Percentiles rank a stretch among this genome's conserved stretches.
Conservation (phyloP, 2,888 invertebrate genomes). For the Catocala fraxini region DNA sequence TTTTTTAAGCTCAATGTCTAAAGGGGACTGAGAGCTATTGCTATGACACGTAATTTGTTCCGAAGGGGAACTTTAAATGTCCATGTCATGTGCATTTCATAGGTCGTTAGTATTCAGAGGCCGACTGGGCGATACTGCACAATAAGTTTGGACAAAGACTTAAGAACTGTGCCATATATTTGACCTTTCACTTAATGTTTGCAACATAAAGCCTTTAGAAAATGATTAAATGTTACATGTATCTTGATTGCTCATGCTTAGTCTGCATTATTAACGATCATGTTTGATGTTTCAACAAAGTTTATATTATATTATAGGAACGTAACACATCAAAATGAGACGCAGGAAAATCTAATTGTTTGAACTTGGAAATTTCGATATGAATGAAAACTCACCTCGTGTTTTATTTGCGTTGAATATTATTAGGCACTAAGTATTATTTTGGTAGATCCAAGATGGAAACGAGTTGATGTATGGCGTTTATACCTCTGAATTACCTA, state of each 20-base stretch:
- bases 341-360: too few species aligned
- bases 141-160: slow-evolving; percentile 51
- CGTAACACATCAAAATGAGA: too few species aligned
- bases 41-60: slow-evolving; percentile 48
- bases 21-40: neutral
- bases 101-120: slow-evolving; percentile 65
- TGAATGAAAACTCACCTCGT: too few species aligned
- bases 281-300: too few species aligned
- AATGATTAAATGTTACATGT: neutral
- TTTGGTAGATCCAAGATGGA: too few species aligned
- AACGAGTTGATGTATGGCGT: too few species aligned
- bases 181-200: slow-evolving; percentile 7
- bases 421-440: too few species aligned
- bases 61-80: slow-evolving; percentile 56
- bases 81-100: slow-evolving; percentile 56
- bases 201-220: neutral
- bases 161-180: slow-evolving; percentile 24
- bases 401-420: too few species aligned
- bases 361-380: too few species aligned
- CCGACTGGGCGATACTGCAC: slow-evolving; percentile 46
- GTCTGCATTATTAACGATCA: neutral
- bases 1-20: too few species aligned
- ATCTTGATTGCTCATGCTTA: neutral
- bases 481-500: too few species aligned
- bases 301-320: too few species aligned